These are phyloP conservation scores for Corythoichthys intestinalis DNA, from an alignment of 2,113 vertebrate genomes.

Conservation along the genomic window DNA sequence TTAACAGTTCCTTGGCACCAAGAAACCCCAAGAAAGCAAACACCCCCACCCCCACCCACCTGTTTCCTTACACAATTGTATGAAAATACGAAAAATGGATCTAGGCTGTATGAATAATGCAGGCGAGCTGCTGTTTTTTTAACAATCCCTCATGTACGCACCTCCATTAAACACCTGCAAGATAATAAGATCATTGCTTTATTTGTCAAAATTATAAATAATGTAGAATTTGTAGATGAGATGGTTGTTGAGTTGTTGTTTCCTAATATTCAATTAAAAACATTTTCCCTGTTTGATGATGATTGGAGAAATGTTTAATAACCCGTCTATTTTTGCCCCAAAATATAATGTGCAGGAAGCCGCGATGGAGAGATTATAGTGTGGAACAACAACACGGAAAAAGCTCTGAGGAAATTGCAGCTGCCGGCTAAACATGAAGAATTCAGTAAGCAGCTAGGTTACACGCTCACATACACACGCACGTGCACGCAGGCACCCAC, in stretches of 20 bases:
- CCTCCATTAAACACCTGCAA: slow-evolving; percentile 16
- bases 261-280: not conserved
- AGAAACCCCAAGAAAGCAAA: no score
- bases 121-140: not conserved
- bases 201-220: slow-evolving; percentile 15
- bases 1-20: no score
- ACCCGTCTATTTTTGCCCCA: not conserved
- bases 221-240: slow-evolving; percentile 30
- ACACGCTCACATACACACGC: slow-evolving; percentile 12
- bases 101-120: slow-evolving; percentile 63
- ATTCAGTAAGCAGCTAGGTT: slow-evolving; percentile 44
- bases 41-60: not conserved
- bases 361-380: slow-evolving; percentile 73
- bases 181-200: slow-evolving; percentile 24
- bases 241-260: slow-evolving; percentile 38
- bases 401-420: slow-evolving; percentile 60
- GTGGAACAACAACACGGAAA: slow-evolving; percentile 77
- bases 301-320: slow-evolving; percentile 1
- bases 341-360: slow-evolving; percentile 55
- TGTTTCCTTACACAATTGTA: not conserved
- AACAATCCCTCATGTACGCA: slow-evolving; percentile 28
- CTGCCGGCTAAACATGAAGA: slow-evolving; percentile 34
- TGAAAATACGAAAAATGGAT: slow-evolving; percentile 43
- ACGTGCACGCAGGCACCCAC: not conserved
- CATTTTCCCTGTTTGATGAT: not conserved